Evolutionary conservation across 2,888 invertebrate species (phyloP).

Genomic region (Macrophya alboannulata): DNA sequence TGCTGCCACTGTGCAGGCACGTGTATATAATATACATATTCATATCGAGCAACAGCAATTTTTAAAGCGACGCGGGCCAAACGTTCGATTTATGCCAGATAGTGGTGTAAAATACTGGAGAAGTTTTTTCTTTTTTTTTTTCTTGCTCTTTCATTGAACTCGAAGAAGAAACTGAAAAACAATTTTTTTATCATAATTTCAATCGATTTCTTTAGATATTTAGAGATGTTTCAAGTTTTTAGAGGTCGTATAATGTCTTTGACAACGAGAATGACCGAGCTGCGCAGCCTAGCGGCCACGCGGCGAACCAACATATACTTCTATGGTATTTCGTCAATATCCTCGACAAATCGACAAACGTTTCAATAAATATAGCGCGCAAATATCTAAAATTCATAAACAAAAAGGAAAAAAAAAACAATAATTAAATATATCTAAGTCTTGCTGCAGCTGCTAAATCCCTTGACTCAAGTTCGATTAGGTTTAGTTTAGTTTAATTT

Average conservation of each 20-base stretch:
- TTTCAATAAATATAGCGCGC: background rate
- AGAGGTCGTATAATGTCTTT: background rate
- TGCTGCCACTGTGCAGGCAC: background rate
- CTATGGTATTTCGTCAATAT: background rate
- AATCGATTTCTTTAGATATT: background rate
- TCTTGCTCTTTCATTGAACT: background rate
- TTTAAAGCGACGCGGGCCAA: background rate
- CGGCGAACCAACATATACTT: background rate
- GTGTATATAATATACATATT: background rate
- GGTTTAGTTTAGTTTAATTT: background rate
- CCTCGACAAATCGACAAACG: background rate
- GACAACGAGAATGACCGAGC: background rate
- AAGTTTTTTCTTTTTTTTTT: background rate
- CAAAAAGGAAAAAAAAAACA: no score
- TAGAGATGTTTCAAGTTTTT: background rate
- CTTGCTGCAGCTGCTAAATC: constrained; percentile 76
- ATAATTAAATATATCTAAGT: constrained; percentile 6
- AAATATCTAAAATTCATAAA: background rate
- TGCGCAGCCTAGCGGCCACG: background rate
- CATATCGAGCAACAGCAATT: constrained; percentile 9
- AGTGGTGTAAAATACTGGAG: background rate
- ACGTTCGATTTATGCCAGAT: background rate
- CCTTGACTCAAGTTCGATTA: constrained; percentile 73
- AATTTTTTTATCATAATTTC: background rate
- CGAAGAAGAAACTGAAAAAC: background rate